phyloP scores from a whole-genome alignment of 2,797 vertebrate species.

The Pseudotriccus pelzelni region DNA sequence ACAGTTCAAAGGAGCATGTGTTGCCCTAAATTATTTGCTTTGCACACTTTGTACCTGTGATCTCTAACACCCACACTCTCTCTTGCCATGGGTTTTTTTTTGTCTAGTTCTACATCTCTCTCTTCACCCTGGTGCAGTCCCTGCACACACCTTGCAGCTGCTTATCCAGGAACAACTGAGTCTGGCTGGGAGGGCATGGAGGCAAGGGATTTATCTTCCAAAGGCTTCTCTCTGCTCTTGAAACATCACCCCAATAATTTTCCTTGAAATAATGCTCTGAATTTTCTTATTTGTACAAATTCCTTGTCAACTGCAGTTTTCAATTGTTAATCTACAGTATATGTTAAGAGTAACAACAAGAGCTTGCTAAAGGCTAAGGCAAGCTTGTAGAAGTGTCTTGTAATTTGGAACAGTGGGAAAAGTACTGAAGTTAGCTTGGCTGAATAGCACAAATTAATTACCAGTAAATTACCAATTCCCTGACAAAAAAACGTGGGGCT shows the following conservation, averaged over 20 bases:
- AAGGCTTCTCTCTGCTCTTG: neutral
- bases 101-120: neutral
- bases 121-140: neutral
- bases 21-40: neutral
- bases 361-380: neutral
- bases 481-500: rapidly evolving
- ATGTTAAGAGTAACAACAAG: neutral
- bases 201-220: neutral
- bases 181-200: neutral
- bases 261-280: neutral
- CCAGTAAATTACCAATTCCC: neutral
- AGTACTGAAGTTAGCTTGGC: neutral
- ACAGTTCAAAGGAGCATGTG: neutral
- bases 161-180: neutral
- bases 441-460: neutral
- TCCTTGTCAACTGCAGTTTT: neutral
- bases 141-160: neutral
- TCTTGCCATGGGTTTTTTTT: neutral
- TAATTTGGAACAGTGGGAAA: neutral
- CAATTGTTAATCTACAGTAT: neutral
- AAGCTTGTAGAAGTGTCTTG: neutral
- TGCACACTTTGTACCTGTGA: neutral
- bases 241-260: neutral
- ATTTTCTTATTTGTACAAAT: neutral
- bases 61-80: neutral